A percentile compares a stretch with the other conserved stretches of the same genome.
phyloP scores from a whole-genome alignment of 2,113 vertebrate genomes.

The Gallinago undulata region DNA sequence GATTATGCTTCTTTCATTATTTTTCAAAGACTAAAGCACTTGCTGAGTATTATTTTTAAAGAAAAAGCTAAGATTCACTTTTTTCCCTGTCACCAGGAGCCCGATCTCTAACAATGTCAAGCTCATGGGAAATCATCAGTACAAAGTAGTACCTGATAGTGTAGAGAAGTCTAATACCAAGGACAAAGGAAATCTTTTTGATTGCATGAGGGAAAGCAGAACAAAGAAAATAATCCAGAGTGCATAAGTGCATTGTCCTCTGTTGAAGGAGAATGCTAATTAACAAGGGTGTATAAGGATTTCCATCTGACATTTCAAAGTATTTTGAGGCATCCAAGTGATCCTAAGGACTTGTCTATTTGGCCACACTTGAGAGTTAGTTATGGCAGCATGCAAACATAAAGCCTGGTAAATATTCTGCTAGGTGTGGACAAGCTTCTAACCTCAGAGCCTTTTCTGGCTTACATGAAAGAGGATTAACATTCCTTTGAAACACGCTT shows the following conservation, averaged over 20 bases:
- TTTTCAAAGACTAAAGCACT: background rate
- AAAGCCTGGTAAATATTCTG: background rate
- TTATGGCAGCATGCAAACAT: background rate
- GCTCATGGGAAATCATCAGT: background rate
- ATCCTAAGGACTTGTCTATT: background rate
- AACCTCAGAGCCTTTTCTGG: background rate
- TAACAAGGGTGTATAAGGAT: background rate
- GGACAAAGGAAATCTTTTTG: background rate
- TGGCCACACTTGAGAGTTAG: background rate
- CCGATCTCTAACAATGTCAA: background rate
- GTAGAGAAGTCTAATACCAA: background rate
- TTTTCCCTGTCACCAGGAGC: background rate
- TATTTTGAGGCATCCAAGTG: background rate
- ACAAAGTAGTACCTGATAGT: background rate
- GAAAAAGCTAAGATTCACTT: background rate
- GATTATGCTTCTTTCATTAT: background rate
- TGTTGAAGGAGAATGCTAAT: background rate
- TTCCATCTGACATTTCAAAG: background rate
- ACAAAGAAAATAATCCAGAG: background rate
- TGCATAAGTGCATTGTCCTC: background rate
- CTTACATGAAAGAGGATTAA: constrained; percentile 19
- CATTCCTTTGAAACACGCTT: constrained; percentile 13
- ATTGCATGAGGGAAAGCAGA: background rate
- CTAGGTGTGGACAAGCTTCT: background rate
- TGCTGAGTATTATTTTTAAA: background rate